A percentile compares a stretch with the other conserved stretches of the same genome.
Evolutionary conservation across 2,797 vertebrate species (phyloP).

Genomic region (Acestrorhynchus altus): DNA sequence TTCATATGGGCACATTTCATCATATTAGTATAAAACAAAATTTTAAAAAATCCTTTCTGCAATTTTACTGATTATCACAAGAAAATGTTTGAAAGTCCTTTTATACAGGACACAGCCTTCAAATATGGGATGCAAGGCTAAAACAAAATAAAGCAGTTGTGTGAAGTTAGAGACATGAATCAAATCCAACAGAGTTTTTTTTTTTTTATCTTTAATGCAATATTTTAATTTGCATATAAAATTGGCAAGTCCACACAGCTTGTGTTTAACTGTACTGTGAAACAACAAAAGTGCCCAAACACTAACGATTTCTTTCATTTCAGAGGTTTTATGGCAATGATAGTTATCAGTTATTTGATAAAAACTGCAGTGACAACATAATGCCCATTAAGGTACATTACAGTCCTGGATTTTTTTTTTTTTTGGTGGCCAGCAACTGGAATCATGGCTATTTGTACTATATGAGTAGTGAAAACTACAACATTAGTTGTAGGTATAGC

Average conservation of each 20-base stretch:
- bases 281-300: too few species aligned
- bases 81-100: not conserved
- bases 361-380: too few species aligned
- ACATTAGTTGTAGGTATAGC: not conserved
- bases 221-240: too few species aligned
- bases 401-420: not conserved
- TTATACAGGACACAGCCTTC: conserved; percentile 9
- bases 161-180: not conserved
- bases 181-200: too few species aligned
- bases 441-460: not conserved
- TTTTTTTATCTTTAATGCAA: too few species aligned
- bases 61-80: not conserved
- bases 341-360: too few species aligned
- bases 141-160: not conserved
- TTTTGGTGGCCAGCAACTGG: not conserved
- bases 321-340: too few species aligned
- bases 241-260: too few species aligned
- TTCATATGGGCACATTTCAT: not conserved
- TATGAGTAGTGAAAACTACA: not conserved
- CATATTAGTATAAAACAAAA: not conserved
- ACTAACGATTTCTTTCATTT: too few species aligned
- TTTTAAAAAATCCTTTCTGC: too few species aligned
- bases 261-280: too few species aligned
- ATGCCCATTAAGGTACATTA: not conserved
- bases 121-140: conserved; percentile 5